A percentile compares a stretch with the other conserved stretches of the same genome.
These are phyloP conservation scores for Sebastes steindachneri DNA, from an alignment of 2,797 vertebrate species.

Conservation along the genomic window DNA sequence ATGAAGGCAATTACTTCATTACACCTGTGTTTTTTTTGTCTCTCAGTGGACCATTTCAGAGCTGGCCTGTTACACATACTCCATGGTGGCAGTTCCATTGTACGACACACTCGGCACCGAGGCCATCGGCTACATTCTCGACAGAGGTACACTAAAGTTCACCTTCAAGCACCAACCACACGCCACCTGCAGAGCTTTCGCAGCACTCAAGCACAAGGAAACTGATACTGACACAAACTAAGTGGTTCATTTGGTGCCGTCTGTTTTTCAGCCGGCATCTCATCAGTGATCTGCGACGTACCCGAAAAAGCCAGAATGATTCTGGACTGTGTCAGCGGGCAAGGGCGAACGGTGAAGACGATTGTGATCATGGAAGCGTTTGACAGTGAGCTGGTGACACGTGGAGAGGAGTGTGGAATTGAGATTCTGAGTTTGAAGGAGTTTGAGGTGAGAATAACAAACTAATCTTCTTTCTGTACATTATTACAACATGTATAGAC, in stretches of 20 bases:
- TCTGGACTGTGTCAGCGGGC: slow-evolving; percentile 82
- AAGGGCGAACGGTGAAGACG: slow-evolving; percentile 83
- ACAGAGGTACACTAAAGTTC: slow-evolving; percentile 85
- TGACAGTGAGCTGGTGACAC: slow-evolving; percentile 84
- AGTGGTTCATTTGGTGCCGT: not conserved
- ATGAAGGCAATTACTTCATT: too few species aligned
- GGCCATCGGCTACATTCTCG: slow-evolving; percentile 90
- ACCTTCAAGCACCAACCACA: not conserved
- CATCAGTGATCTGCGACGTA: slow-evolving; percentile 92
- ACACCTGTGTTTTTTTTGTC: not conserved
- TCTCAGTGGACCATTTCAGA: slow-evolving; percentile 95
- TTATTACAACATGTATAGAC: not conserved
- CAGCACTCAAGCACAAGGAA: not conserved
- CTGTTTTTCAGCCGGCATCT: slow-evolving; percentile 84
- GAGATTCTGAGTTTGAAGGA: slow-evolving; percentile 88
- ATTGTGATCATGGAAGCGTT: slow-evolving; percentile 91
- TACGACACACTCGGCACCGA: slow-evolving; percentile 95
- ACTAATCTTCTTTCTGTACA: not conserved
- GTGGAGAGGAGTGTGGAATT: slow-evolving; percentile 85
- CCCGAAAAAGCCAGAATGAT: slow-evolving; percentile 88
- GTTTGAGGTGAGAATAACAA: slow-evolving; percentile 85
- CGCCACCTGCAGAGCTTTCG: not conserved
- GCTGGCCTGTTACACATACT: slow-evolving; percentile 94
- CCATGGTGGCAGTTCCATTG: slow-evolving; percentile 91
- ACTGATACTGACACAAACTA: not conserved